These are phyloP conservation scores for Harmothoe impar DNA, from an alignment of 2,888 invertebrate species.

Conservation along the genomic window DNA sequence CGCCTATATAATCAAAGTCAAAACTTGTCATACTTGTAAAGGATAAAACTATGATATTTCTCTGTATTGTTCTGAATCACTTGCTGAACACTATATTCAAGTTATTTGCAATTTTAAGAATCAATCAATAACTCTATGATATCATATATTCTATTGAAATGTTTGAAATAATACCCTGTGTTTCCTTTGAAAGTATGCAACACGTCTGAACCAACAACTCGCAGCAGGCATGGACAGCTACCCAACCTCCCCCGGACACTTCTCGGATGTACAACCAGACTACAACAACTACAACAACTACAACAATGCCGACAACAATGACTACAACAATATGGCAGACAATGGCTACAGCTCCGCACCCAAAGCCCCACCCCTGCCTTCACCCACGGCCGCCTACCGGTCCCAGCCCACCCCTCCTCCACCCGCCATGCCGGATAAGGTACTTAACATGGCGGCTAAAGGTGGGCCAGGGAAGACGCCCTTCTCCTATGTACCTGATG, in stretches of 20 bases:
- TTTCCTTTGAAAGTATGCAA: conserved; percentile 36
- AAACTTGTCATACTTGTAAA: too few species aligned
- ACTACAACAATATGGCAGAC: background rate
- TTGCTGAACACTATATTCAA: too few species aligned
- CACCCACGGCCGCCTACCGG: background rate
- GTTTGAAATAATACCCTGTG: too few species aligned
- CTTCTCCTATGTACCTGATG: conserved; percentile 71
- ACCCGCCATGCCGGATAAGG: conserved; percentile 70
- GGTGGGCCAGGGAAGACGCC: conserved; percentile 72
- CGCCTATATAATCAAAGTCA: too few species aligned
- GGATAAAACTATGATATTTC: too few species aligned
- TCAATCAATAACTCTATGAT: too few species aligned
- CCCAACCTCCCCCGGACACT: conserved; percentile 11
- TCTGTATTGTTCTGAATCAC: too few species aligned
- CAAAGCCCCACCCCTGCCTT: conserved; percentile 62
- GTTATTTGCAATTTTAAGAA: too few species aligned
- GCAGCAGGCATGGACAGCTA: conserved; percentile 32
- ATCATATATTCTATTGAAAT: too few species aligned
- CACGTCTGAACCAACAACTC: conserved; percentile 64
- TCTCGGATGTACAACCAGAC: background rate
- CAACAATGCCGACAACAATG: conserved; percentile 10
- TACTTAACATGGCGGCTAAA: conserved; percentile 73
- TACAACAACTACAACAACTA: conserved; percentile 36
- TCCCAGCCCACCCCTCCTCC: conserved; percentile 54
- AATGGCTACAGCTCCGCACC: conserved; percentile 15